Evolutionary conservation across 2,888 invertebrate species (phyloP).

Genomic region (Platycheirus rosarum): DNA sequence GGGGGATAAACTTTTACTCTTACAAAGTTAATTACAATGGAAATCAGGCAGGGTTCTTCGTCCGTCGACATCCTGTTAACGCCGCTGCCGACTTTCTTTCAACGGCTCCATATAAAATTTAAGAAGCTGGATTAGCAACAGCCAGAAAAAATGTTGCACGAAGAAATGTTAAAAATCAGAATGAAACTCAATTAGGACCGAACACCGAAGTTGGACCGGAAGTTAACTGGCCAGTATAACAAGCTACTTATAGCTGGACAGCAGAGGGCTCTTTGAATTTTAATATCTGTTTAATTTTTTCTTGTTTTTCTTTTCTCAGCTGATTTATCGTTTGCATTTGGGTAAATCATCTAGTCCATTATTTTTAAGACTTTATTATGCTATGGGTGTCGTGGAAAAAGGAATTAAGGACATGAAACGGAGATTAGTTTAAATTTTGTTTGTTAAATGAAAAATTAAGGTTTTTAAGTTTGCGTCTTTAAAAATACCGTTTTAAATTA

Average conservation of each 20-base stretch:
- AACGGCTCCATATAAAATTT: background rate
- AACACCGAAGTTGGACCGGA: slow-evolving; percentile 46
- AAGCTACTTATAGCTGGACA: slow-evolving; percentile 32
- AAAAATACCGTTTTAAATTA: too few relatives aligned
- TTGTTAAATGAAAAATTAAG: background rate
- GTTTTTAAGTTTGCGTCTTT: too few relatives aligned
- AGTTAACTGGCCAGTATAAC: slow-evolving; percentile 53
- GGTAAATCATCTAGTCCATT: slow-evolving; percentile 8
- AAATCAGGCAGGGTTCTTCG: slow-evolving; percentile 60
- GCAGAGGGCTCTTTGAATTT: slow-evolving; percentile 23
- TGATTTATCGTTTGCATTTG: slow-evolving; percentile 31
- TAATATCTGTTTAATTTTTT: slow-evolving; percentile 13
- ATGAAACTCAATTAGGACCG: slow-evolving; percentile 40
- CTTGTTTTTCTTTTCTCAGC: background rate
- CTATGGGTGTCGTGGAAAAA: background rate
- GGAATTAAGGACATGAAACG: background rate
- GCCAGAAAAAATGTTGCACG: background rate
- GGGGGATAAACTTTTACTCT: slow-evolving; percentile 68
- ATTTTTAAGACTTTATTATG: slow-evolving; percentile 19
- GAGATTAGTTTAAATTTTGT: slow-evolving; percentile 12
- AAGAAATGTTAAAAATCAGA: background rate
- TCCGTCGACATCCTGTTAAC: background rate
- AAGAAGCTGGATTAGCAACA: background rate
- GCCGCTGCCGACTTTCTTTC: background rate
- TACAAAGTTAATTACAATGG: slow-evolving; percentile 73